phyloP scores from a whole-genome alignment of 1,140 invertebrate species.

The Aporrectodea caliginosa region DNA sequence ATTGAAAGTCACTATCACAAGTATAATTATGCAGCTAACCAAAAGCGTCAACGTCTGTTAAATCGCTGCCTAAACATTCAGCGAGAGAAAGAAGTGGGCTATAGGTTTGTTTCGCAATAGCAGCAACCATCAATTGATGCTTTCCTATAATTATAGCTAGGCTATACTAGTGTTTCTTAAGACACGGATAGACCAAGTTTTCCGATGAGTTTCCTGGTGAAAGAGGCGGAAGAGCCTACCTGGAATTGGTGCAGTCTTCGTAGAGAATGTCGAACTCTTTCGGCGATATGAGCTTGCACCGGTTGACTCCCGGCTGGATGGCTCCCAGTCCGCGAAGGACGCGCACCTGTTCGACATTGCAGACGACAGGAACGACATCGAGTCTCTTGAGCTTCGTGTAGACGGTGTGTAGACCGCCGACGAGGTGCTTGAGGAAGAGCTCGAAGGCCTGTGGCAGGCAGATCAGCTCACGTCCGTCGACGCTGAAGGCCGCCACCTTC shows the following conservation, averaged over 20 bases:
- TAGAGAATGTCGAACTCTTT: constrained; percentile 98
- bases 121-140: too few relatives aligned
- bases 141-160: too few relatives aligned
- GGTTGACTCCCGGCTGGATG: constrained; percentile 97
- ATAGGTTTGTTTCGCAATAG: too few relatives aligned
- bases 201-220: too few relatives aligned
- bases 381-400: constrained; percentile 98
- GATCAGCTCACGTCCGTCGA: constrained; percentile 91
- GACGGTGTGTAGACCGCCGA: constrained; percentile 96
- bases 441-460: constrained; percentile 97
- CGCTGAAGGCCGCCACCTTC: constrained; percentile 95
- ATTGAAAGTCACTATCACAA: too few relatives aligned
- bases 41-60: too few relatives aligned
- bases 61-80: too few relatives aligned
- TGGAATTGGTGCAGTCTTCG: constrained; percentile 98
- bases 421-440: constrained; percentile 94
- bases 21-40: too few relatives aligned
- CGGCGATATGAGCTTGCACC: constrained; percentile 95
- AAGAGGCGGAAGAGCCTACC: constrained; percentile 74
- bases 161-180: too few relatives aligned
- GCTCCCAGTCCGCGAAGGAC: constrained; percentile 83
- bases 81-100: too few relatives aligned
- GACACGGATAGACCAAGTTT: too few relatives aligned
- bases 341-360: constrained; percentile 98
- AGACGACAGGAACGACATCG: constrained; percentile 96